Evolutionary conservation across 1,140 invertebrate species (phyloP).

Genomic region (Drosophila pachea): DNA sequence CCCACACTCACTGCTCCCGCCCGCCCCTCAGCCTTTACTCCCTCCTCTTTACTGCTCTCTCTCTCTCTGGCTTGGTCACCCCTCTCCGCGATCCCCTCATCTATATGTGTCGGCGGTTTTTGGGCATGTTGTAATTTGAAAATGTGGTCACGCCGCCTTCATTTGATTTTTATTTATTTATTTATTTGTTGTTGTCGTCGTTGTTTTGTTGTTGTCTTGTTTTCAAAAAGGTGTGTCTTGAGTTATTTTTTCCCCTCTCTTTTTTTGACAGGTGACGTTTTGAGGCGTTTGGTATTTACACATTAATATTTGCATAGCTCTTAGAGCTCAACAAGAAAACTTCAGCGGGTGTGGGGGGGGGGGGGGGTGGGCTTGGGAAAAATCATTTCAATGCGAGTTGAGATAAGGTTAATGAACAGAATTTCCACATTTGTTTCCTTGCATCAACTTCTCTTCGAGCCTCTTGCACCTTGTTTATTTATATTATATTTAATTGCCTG

Average conservation of each 20-base stretch:
- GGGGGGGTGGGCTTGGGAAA: too few species aligned
- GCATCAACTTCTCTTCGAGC: too few species aligned
- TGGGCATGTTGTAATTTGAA: slow-evolving; percentile 41
- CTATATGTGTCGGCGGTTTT: slow-evolving; percentile 25
- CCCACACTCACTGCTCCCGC: neutral
- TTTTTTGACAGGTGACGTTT: slow-evolving; percentile 38
- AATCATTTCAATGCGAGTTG: too few species aligned
- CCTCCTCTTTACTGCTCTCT: neutral
- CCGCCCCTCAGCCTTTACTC: neutral
- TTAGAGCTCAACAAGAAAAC: neutral
- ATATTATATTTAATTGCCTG: too few species aligned
- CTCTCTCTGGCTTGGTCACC: neutral
- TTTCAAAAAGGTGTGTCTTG: slow-evolving; percentile 33
- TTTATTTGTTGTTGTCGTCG: neutral
- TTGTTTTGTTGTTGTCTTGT: neutral
- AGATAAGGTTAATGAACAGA: too few species aligned
- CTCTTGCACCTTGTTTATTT: too few species aligned
- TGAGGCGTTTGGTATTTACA: slow-evolving; percentile 30
- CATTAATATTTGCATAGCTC: slow-evolving; percentile 32
- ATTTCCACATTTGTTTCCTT: too few species aligned
- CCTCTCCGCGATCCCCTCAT: slow-evolving; percentile 1
- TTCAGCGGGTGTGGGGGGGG: too few species aligned
- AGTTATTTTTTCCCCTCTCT: neutral
- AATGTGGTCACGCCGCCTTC: slow-evolving; percentile 28
- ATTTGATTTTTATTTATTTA: too few species aligned